These are phyloP conservation scores for Enteromius anoplus DNA, from an alignment of 2,797 vertebrate species.

Conservation along the genomic window DNA sequence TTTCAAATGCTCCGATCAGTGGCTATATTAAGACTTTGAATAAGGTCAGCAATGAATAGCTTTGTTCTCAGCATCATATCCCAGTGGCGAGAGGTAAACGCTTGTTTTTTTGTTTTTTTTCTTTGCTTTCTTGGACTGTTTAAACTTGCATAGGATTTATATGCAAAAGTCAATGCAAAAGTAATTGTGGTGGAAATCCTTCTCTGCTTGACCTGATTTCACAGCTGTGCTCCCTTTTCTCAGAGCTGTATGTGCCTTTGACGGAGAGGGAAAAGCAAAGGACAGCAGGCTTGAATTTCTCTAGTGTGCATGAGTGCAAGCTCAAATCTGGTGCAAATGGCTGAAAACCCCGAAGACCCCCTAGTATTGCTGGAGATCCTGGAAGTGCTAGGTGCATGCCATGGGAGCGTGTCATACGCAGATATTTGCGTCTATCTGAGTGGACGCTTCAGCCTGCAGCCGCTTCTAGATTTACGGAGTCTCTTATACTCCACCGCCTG, in stretches of 20 bases:
- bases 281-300: neutral
- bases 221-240: constrained; percentile 32
- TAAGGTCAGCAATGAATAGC: constrained; percentile 57
- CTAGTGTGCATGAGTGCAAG: constrained; percentile 8
- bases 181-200: constrained; percentile 5
- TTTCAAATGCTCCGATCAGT: constrained; percentile 35
- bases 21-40: constrained; percentile 62
- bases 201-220: constrained; percentile 45
- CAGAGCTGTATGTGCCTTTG: constrained; percentile 24
- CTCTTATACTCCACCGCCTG: constrained; percentile 93
- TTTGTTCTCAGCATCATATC: constrained; percentile 48
- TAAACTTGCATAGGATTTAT: constrained; percentile 11
- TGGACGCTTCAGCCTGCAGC: constrained; percentile 88
- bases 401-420: constrained; percentile 88
- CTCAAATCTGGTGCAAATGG: constrained; percentile 48
- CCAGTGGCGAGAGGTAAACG: constrained; percentile 39
- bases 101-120: constrained; percentile 13
- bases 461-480: constrained; percentile 88
- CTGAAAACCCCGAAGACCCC: constrained; percentile 77
- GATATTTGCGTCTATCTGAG: constrained; percentile 95
- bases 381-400: constrained; percentile 91
- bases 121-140: constrained; percentile 3
- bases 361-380: constrained; percentile 89
- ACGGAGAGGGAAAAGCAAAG: neutral
- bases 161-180: neutral